A percentile compares a stretch with the other conserved stretches of the same genome.
Conservation (phyloP, 2,113 vertebrate genomes). For the Eublepharis macularius region DNA sequence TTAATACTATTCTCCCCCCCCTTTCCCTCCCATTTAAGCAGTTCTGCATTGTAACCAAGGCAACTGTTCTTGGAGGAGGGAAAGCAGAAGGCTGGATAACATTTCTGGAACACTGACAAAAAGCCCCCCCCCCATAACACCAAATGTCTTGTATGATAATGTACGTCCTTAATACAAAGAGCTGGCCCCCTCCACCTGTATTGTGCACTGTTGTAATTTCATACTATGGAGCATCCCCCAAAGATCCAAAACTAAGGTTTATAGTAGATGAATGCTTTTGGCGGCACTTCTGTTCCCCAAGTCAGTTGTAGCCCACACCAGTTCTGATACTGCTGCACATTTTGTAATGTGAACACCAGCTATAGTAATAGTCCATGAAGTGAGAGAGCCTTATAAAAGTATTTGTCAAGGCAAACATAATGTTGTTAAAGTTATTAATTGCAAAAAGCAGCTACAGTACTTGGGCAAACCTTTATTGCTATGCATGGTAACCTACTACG, state of each 20-base stretch:
- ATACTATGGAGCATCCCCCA: too few relatives aligned
- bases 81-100: not conserved
- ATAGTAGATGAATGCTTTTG: too few relatives aligned
- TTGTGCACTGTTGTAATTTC: not conserved
- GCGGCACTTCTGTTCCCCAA: too few relatives aligned
- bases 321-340: not conserved
- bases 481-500: not conserved
- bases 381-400: not conserved
- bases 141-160: too few relatives aligned
- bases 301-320: too few relatives aligned
- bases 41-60: conserved; percentile 52
- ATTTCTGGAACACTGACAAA: not conserved
- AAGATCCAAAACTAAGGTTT: too few relatives aligned
- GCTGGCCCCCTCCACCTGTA: not conserved
- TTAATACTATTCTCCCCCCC: not conserved
- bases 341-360: not conserved
- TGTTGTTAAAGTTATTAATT: not conserved
- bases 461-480: not conserved
- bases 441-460: not conserved
- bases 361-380: not conserved
- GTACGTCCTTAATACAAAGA: not conserved
- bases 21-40: conserved; percentile 35
- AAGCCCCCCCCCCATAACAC: not conserved
- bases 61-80: conserved; percentile 39
- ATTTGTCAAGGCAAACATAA: not conserved